Percentiles rank a stretch among this genome's conserved stretches.
These are phyloP conservation scores for Anser cygnoides DNA, from an alignment of 2,113 vertebrate species.

Conservation along the genomic window DNA sequence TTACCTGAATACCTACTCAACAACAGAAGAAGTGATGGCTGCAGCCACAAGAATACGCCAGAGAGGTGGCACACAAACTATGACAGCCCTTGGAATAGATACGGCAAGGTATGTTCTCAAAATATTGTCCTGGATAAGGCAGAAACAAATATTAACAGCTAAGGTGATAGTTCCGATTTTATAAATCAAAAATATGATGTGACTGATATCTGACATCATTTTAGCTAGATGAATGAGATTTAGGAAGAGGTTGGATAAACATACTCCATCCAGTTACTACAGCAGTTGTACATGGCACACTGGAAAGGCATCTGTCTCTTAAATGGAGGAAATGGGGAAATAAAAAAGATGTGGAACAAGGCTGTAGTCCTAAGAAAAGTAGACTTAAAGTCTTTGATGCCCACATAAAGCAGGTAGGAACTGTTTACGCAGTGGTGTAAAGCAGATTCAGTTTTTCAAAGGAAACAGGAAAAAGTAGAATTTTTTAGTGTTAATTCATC, in stretches of 20 bases:
- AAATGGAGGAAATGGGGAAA: background rate
- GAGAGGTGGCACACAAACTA: slow-evolving; percentile 86
- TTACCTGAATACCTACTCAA: slow-evolving; percentile 89
- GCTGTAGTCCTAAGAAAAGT: background rate
- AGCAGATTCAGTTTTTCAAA: background rate
- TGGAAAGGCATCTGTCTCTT: background rate
- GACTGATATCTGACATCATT: background rate
- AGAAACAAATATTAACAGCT: background rate
- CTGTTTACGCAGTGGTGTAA: background rate
- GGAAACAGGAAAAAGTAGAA: background rate
- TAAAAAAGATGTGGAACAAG: background rate
- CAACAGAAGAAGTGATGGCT: slow-evolving; percentile 77
- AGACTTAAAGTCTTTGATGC: background rate
- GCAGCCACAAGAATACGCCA: slow-evolving; percentile 82
- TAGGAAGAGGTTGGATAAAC: background rate
- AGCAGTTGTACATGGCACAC: background rate
- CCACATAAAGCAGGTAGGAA: background rate
- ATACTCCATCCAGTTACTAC: background rate
- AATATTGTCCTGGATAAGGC: background rate
- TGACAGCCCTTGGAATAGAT: slow-evolving; percentile 92
- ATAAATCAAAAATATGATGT: background rate
- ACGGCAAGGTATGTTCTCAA: slow-evolving; percentile 83
- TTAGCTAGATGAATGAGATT: background rate
- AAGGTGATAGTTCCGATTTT: background rate
- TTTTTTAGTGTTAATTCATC: background rate